Conservation (phyloP, 2,797 vertebrate genomes). For the Sebastes oblongus region DNA sequence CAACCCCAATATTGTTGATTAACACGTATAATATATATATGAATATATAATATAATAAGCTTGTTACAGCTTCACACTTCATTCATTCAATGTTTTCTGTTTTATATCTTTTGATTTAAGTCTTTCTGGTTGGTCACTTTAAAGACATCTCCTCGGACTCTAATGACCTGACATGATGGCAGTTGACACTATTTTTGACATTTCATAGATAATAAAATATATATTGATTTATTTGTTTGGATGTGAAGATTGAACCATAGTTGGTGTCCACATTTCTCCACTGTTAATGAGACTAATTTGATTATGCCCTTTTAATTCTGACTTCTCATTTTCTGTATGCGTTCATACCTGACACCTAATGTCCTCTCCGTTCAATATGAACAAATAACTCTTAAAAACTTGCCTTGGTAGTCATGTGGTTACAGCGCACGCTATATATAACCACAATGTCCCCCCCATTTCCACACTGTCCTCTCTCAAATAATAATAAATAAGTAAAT, state of each 20-base stretch:
- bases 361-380: background rate
- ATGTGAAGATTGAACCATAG: background rate
- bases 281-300: background rate
- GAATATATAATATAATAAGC: background rate
- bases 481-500: too few relatives aligned
- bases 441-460: too few relatives aligned
- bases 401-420: too few relatives aligned
- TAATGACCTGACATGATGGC: background rate
- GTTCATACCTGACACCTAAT: background rate
- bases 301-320: background rate
- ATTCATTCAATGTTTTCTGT: background rate
- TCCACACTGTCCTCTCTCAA: too few relatives aligned
- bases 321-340: background rate
- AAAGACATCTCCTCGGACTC: background rate
- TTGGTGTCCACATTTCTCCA: background rate
- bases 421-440: too few relatives aligned
- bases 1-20: background rate
- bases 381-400: background rate
- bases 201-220: background rate
- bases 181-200: background rate
- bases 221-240: background rate
- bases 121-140: background rate
- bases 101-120: background rate
- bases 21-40: background rate
- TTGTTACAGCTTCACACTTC: background rate